phyloP scores from a whole-genome alignment of 2,113 vertebrate genomes.

The Heloderma charlesbogerti region DNA sequence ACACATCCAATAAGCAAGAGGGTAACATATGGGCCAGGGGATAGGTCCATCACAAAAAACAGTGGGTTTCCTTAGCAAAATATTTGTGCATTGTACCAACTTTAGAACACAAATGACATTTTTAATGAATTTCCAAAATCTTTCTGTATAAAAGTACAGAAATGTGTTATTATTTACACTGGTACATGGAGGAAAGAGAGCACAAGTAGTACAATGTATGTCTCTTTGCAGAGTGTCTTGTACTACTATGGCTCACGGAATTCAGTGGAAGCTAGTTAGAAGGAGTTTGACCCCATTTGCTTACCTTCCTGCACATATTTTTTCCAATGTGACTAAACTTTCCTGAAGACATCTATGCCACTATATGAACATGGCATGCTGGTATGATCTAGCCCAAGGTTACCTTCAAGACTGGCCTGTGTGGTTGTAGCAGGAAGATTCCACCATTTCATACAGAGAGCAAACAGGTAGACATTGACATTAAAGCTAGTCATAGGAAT shows the following conservation, averaged over 20 bases:
- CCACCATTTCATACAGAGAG: neutral
- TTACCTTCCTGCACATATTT: neutral
- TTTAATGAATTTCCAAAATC: neutral
- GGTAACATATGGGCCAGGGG: neutral
- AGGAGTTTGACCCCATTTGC: neutral
- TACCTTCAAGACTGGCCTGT: neutral
- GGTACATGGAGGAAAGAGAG: neutral
- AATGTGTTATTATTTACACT: neutral
- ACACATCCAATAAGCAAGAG: neutral
- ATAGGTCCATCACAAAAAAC: neutral
- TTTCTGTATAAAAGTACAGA: neutral
- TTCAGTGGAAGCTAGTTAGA: neutral
- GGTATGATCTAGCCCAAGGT: neutral
- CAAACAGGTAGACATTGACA: neutral
- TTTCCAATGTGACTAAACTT: neutral
- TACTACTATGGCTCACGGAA: neutral
- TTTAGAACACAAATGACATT: constrained; percentile 3
- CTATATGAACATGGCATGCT: neutral
- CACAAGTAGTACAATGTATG: neutral
- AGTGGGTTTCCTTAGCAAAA: neutral
- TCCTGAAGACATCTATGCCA: neutral
- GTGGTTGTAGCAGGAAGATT: neutral
- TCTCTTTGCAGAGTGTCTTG: neutral
- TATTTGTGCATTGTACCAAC: neutral
- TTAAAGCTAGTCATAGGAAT: neutral